phyloP scores from a whole-genome alignment of 1,140 invertebrate genomes.

The Neodiprion virginianus region DNA sequence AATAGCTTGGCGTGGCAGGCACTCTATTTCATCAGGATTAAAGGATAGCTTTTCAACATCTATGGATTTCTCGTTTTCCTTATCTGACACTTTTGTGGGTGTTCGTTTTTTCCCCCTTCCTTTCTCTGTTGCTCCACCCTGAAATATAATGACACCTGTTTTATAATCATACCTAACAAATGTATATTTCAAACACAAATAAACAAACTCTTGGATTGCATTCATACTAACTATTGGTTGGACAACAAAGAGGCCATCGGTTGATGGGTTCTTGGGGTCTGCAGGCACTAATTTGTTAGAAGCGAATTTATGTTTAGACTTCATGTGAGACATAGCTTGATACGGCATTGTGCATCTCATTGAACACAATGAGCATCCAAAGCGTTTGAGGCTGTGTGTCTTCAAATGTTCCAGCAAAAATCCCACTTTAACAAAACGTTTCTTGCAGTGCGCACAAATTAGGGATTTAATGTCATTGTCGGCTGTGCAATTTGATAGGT shows the following conservation, averaged over 20 bases:
- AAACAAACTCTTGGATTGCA: background rate
- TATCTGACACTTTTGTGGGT: conserved; percentile 30
- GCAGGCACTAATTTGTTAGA: conserved; percentile 58
- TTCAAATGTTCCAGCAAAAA: conserved; percentile 60
- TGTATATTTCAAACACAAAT: background rate
- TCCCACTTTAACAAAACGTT: conserved; percentile 48
- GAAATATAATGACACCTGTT: background rate
- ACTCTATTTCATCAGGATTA: conserved; percentile 67
- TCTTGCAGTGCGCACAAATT: conserved; percentile 63
- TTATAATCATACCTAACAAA: background rate
- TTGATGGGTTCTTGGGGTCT: conserved; percentile 61
- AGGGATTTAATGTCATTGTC: conserved; percentile 37
- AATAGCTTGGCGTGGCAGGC: conserved; percentile 71
- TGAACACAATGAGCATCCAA: conserved; percentile 63
- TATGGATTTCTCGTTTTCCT: conserved; percentile 35
- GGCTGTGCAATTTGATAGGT: conserved; percentile 58
- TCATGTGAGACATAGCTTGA: conserved; percentile 63
- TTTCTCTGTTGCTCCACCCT: conserved; percentile 11
- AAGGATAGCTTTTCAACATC: conserved; percentile 58
- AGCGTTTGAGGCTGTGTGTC: conserved; percentile 61
- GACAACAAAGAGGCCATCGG: conserved; percentile 64
- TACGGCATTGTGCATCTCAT: conserved; percentile 56
- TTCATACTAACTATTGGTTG: conserved; percentile 51
- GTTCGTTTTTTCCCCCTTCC: conserved; percentile 37
- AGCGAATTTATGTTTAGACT: conserved; percentile 60